phyloP scores from a whole-genome alignment of 1,140 invertebrate species.

The Pseudoatta argentina region DNA sequence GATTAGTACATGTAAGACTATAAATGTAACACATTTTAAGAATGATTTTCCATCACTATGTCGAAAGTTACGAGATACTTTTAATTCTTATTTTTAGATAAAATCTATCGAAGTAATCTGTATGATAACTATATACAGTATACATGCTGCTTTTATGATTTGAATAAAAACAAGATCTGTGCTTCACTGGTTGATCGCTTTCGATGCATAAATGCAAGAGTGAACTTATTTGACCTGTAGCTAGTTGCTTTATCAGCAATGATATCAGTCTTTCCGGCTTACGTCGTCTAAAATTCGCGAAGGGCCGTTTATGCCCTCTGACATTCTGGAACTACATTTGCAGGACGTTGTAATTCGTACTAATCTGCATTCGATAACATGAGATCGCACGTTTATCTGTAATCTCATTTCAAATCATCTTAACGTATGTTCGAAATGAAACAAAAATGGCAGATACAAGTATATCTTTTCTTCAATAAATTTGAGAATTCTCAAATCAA shows the following conservation, averaged over 20 bases:
- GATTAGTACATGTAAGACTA: background rate
- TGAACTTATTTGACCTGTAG: slow-evolving; percentile 31
- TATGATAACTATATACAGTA: background rate
- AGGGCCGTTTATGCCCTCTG: slow-evolving; percentile 28
- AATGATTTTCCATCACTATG: background rate
- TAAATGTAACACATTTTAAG: background rate
- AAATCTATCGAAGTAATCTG: slow-evolving; percentile 1
- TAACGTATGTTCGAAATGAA: background rate
- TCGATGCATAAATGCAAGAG: slow-evolving; percentile 51
- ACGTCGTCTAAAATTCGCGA: slow-evolving; percentile 22
- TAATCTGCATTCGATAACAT: slow-evolving; percentile 24
- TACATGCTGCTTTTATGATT: background rate
- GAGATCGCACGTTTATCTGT: slow-evolving; percentile 5
- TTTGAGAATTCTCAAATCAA: background rate
- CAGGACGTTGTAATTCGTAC: slow-evolving; percentile 37
- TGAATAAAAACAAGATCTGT: slow-evolving; percentile 21
- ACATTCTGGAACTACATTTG: slow-evolving; percentile 46
- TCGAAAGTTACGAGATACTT: background rate
- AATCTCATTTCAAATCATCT: background rate
- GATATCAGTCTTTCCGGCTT: slow-evolving; percentile 34
- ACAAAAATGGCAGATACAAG: background rate
- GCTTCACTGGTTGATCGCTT: background rate
- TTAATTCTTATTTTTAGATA: background rate
- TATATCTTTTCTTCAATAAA: background rate
- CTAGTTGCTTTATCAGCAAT: slow-evolving; percentile 23